Conservation (phyloP, 2,113 vertebrate species). For the Danionella cerebrum region DNA sequence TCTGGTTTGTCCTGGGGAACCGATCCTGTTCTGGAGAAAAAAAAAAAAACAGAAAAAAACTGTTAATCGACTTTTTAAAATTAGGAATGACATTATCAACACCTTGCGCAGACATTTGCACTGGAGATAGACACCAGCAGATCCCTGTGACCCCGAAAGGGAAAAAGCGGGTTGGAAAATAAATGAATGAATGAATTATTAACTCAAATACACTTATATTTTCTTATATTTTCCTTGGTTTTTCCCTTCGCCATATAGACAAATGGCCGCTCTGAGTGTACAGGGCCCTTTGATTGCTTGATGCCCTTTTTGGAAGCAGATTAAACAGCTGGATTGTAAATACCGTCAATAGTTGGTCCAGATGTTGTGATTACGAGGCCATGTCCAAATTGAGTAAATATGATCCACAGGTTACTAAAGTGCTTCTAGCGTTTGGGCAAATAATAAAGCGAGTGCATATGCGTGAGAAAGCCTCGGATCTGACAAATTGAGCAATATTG, state of each 20-base stretch:
- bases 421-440: neutral
- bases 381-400: constrained; percentile 25
- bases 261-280: constrained; percentile 1
- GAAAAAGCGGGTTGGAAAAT: no score
- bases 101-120: no score
- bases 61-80: no score
- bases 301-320: constrained; percentile 27
- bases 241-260: constrained; percentile 19
- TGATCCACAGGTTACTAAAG: constrained; percentile 14
- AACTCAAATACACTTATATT: no score
- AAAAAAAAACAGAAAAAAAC: no score
- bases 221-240: no score
- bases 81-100: no score
- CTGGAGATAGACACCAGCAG: no score
- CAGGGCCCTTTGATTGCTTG: constrained; percentile 14
- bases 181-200: no score
- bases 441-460: neutral
- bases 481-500: neutral
- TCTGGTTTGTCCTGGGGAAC: no score
- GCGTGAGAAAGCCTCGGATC: neutral
- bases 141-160: no score
- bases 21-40: no score
- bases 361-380: constrained; percentile 30
- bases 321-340: constrained; percentile 34
- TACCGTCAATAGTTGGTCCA: constrained; percentile 22